Evolutionary conservation across 2,113 vertebrate genomes (phyloP), one percentile per base, ranked within the genome.

Genomic region (Microcebus griseorufus): DNA sequence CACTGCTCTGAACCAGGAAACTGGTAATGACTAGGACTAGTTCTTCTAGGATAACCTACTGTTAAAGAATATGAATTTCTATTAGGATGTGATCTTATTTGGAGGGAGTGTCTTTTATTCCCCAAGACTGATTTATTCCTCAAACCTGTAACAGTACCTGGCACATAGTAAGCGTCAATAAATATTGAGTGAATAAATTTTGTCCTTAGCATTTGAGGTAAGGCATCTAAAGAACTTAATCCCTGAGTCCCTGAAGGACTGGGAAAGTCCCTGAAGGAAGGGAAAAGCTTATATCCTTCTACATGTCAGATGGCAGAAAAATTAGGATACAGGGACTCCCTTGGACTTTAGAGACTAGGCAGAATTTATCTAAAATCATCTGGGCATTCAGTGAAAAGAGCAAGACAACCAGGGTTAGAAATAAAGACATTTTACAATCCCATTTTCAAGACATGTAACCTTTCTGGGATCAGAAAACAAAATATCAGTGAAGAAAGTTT

Each of bases 401-500:
- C 39, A 85, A 94, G 58, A 76, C 27, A 48, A 48, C 73, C 22
- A 42, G 4, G 37, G 11, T 55, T 64, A 87, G 88, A 94, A 96
- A 84, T 53, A 81, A 34, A 80, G 14, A 48, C 29, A 72, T 64
- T 42, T 88, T 83, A 65, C 18, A 65, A 65, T 65, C 5, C 22
- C 25, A 53, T 80, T 94, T 92, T 69, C n/a, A 96, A 81, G 62
- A 69, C 39, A 53, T 3, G 51, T 48, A 83, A 64, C 14, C 45
- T 95, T 84, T 60, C 39, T 32, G 64, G 29, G 64, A 72, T 45
- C 75, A 96, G 84, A 94, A 90, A 88, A 83, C 5, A 55, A 4
- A 34, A 1, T n/a, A 23, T 34, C 20, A 83, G 34, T 11, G 3
- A 93, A 42, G 20, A n/a, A 67, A 64, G 42, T 65, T 89, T 93